These are phyloP conservation scores for Thecophora atra DNA, from an alignment of 2,888 invertebrate species.

Conservation along the genomic window DNA sequence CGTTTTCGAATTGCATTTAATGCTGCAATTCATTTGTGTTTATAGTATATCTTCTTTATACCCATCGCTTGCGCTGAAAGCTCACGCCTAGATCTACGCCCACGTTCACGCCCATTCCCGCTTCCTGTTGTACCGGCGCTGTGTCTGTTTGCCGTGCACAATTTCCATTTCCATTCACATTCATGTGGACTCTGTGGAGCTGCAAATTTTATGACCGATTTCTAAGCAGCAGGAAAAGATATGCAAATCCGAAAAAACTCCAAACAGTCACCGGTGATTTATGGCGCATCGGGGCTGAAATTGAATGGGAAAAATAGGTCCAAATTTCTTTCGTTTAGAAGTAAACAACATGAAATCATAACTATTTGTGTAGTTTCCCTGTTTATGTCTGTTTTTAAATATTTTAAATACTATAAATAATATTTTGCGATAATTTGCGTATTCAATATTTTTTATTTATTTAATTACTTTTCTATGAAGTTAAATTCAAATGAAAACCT, in stretches of 20 bases:
- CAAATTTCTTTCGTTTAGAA: not conserved
- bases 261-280: conserved; percentile 41
- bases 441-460: no score
- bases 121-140: no score
- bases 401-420: no score
- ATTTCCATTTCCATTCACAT: not conserved
- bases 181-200: not conserved
- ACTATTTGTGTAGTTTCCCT: not conserved
- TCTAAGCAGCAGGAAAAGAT: conserved; percentile 44
- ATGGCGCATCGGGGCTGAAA: conserved; percentile 40
- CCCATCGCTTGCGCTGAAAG: no score
- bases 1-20: no score
- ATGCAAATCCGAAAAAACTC: conserved; percentile 41
- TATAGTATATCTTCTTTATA: no score
- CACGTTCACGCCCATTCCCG: not conserved
- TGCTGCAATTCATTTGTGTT: no score
- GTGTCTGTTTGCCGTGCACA: not conserved
- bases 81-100: no score
- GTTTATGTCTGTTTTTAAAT: no score
- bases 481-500: no score
- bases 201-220: conserved; percentile 46
- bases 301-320: conserved; percentile 9
- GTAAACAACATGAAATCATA: not conserved
- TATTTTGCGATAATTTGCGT: no score
- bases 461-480: no score